These are phyloP conservation scores for Ciconia boyciana DNA, from an alignment of 2,113 vertebrate species.

Conservation along the genomic window DNA sequence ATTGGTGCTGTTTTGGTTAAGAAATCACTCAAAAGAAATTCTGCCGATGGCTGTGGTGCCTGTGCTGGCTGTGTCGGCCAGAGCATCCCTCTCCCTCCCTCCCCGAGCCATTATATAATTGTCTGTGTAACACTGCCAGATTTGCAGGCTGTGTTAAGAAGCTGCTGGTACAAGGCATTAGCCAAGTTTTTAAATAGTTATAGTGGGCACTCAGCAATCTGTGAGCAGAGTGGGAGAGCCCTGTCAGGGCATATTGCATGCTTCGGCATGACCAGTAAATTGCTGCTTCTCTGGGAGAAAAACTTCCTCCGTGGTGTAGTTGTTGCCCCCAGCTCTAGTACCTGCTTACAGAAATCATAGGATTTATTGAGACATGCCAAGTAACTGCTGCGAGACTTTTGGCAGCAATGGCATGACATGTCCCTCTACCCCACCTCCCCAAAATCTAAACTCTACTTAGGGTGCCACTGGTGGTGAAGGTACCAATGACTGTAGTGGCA, in stretches of 20 bases:
- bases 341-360: background rate
- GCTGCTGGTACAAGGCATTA: background rate
- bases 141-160: background rate
- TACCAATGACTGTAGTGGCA: background rate
- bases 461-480: background rate
- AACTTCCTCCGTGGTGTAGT: accelerated
- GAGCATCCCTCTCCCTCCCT: background rate
- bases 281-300: background rate
- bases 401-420: background rate
- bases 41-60: background rate
- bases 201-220: background rate
- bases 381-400: background rate
- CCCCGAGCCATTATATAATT: background rate
- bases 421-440: background rate
- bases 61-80: background rate
- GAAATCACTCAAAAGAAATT: background rate
- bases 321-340: background rate
- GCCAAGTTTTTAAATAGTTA: slow-evolving; percentile 7
- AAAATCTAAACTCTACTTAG: background rate
- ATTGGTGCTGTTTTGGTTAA: background rate
- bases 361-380: background rate
- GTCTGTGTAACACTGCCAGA: background rate
- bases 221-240: background rate
- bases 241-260: background rate
- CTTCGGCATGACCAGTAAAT: background rate